These are phyloP conservation scores for Palythoa grandiflora DNA, from an alignment of 92 coral and sea anemone species.

Conservation along the genomic window DNA sequence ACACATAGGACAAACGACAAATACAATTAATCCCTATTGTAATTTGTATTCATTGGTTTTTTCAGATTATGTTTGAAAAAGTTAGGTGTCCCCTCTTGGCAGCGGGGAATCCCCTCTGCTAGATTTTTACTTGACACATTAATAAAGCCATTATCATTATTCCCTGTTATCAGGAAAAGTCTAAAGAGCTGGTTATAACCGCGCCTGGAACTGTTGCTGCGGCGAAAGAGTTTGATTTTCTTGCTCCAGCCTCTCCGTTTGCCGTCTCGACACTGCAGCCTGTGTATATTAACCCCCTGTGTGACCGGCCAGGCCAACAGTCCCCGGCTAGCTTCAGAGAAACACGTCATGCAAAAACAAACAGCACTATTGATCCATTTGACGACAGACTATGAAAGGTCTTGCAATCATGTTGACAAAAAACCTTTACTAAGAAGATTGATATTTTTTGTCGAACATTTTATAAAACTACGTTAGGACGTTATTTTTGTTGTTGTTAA, in stretches of 20 bases:
- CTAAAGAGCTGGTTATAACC: constrained; percentile 40
- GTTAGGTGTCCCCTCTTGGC: too few species aligned
- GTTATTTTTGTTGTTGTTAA: not conserved
- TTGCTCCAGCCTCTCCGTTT: constrained; percentile 32
- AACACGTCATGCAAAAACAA: constrained; percentile 25
- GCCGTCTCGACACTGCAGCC: constrained; percentile 16
- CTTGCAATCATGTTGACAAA: not conserved
- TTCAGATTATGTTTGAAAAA: too few species aligned
- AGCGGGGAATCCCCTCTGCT: too few species aligned
- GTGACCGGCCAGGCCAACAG: constrained; percentile 14
- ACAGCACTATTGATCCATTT: constrained; percentile 18
- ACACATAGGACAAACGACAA: too few species aligned
- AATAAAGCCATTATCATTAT: too few species aligned
- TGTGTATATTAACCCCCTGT: constrained; percentile 40
- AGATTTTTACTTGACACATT: too few species aligned
- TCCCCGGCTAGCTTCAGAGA: constrained; percentile 23
- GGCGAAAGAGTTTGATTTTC: constrained; percentile 40
- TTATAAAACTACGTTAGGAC: not conserved
- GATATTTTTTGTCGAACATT: not conserved
- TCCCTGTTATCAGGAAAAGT: not conserved
- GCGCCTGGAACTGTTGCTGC: constrained; percentile 43
- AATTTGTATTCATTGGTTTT: too few species aligned
- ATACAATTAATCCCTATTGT: too few species aligned
- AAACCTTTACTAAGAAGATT: not conserved
- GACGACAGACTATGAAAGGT: constrained; percentile 19